Percentiles rank a stretch among this genome's conserved stretches.
Evolutionary conservation across 2,888 invertebrate genomes (phyloP).

Genomic region (Amiota communis): DNA sequence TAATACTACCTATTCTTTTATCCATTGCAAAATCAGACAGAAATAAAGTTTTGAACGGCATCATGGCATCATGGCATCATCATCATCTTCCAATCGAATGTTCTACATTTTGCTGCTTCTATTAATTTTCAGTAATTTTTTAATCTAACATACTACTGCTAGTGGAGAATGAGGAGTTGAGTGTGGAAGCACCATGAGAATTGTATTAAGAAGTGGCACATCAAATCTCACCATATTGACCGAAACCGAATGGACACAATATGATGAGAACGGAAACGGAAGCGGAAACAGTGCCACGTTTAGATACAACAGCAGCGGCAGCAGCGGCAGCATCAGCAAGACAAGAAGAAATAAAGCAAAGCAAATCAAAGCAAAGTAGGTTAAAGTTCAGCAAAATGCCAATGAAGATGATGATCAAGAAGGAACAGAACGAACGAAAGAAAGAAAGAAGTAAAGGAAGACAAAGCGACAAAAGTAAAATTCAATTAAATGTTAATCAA

Average conservation of each 20-base stretch:
- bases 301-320: not conserved
- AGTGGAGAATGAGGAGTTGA: no score
- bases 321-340: not conserved
- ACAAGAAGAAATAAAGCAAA: not conserved
- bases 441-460: not conserved
- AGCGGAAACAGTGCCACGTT: conserved; percentile 7
- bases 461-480: conserved; percentile 46
- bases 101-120: not conserved
- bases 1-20: no score
- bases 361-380: not conserved
- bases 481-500: conserved; percentile 66
- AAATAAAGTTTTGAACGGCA: no score
- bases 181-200: not conserved
- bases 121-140: conserved; percentile 11
- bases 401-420: not conserved
- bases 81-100: no score
- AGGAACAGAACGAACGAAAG: not conserved
- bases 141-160: not conserved
- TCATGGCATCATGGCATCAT: no score
- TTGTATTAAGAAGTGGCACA: not conserved
- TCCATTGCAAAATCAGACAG: no score
- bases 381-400: not conserved
- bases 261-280: not conserved
- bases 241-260: not conserved
- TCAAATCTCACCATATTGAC: not conserved